phyloP scores from a whole-genome alignment of 1,140 invertebrate species.

The Ctenoplectra terminalis region DNA sequence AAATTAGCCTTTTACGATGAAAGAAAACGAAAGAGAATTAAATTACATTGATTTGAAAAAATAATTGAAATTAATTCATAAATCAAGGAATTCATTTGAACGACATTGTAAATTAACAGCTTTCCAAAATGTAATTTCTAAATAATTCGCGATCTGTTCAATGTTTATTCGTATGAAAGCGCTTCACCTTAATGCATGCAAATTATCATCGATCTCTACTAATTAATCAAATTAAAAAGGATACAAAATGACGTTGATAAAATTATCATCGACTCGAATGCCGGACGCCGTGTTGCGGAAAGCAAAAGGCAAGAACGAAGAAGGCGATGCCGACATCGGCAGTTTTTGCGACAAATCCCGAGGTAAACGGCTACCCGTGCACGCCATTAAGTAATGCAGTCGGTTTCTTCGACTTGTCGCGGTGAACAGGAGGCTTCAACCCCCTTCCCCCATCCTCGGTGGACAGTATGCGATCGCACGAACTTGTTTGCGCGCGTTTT shows the following conservation, averaged over 20 bases:
- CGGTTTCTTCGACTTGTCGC: slow-evolving; percentile 76
- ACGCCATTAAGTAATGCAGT: slow-evolving; percentile 77
- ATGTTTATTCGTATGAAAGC: background rate
- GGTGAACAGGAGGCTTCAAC: slow-evolving; percentile 28
- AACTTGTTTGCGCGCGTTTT: slow-evolving; percentile 57
- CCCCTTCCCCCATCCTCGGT: background rate
- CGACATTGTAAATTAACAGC: too few relatives aligned
- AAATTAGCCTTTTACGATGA: too few relatives aligned
- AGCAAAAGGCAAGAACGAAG: background rate
- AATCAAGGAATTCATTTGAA: too few relatives aligned
- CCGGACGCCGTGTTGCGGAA: slow-evolving; percentile 16
- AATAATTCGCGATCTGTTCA: too few relatives aligned
- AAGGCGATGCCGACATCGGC: background rate
- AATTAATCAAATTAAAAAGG: background rate
- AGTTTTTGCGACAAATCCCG: slow-evolving; percentile 58
- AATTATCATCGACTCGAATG: slow-evolving; percentile 70
- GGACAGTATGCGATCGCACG: slow-evolving; percentile 51
- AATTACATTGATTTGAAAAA: too few relatives aligned
- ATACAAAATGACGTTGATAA: slow-evolving; percentile 52
- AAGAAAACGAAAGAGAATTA: too few relatives aligned
- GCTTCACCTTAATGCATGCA: background rate
- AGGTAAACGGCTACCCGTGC: slow-evolving; percentile 69
- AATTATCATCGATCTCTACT: background rate
- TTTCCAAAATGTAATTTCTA: too few relatives aligned
- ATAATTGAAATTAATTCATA: too few relatives aligned